Percentiles rank a stretch among this genome's conserved stretches.
Conservation (phyloP, 2,888 invertebrate genomes). For the Eupithecia dodoneata region DNA sequence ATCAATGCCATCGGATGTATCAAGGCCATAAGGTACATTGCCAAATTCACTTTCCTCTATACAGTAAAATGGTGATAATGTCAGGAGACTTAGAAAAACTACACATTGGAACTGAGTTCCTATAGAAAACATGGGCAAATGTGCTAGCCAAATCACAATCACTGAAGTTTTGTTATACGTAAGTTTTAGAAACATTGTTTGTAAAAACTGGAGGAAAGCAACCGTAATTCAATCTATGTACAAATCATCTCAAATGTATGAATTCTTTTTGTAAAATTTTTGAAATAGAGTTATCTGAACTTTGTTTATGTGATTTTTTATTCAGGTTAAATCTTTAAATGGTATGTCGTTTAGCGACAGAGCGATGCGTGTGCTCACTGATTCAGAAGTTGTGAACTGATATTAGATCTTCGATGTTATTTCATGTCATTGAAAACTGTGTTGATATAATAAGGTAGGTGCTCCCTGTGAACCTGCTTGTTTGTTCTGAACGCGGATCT, state of each 20-base stretch:
- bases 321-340: background rate
- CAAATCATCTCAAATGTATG: background rate
- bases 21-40: background rate
- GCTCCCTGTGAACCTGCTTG: background rate
- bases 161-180: background rate
- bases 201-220: background rate
- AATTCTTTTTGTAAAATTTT: background rate
- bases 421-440: background rate
- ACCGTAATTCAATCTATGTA: background rate
- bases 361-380: background rate
- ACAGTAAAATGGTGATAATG: background rate
- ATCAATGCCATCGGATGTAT: background rate
- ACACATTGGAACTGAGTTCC: background rate
- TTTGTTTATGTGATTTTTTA: background rate
- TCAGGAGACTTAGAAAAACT: background rate
- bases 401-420: conserved; percentile 7
- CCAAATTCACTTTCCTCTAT: background rate
- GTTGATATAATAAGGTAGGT: background rate
- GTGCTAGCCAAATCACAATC: background rate
- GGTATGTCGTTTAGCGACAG: background rate
- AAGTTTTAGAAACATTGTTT: background rate
- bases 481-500: background rate
- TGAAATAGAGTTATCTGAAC: background rate
- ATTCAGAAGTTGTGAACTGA: background rate
- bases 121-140: background rate